A percentile compares a stretch with the other conserved stretches of the same genome.
Conservation (phyloP, 92 coral and sea anemone species). For the Zoanthus sansibaricus region DNA sequence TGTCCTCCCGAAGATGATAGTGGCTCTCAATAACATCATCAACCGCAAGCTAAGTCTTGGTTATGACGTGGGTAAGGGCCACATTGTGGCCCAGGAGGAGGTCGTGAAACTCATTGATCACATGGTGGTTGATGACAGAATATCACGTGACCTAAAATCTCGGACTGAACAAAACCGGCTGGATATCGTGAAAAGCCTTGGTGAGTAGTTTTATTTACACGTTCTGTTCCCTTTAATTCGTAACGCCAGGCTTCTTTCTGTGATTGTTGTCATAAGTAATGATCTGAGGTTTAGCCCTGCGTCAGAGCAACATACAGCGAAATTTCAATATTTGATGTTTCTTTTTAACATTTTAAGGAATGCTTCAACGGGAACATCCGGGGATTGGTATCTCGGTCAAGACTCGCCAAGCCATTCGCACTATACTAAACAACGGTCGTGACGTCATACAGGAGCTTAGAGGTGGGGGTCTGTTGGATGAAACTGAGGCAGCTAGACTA, state of each 20-base stretch:
- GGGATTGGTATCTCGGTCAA: constrained; percentile 98
- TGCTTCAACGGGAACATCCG: constrained; percentile 95
- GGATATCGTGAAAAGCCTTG: constrained; percentile 93
- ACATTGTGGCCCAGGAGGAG: constrained; percentile 98
- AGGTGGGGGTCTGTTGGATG: constrained; percentile 96
- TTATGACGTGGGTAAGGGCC: constrained; percentile 97
- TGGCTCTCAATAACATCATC: constrained; percentile 80
- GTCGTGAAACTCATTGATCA: constrained; percentile 89
- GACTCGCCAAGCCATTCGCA: constrained; percentile 97
- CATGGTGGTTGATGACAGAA: constrained; percentile 97
- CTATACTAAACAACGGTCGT: constrained; percentile 92
- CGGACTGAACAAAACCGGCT: constrained; percentile 91
- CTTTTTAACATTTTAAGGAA: constrained; percentile 55
- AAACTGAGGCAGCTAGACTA: constrained; percentile 88
- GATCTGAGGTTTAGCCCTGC: no score
- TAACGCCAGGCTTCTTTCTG: no score
- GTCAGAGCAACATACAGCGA: no score
- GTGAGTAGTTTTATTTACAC: constrained; percentile 43
- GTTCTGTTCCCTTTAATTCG: no score
- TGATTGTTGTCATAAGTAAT: no score
- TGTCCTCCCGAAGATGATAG: constrained; percentile 89
- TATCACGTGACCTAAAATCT: constrained; percentile 88
- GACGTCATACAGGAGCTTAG: constrained; percentile 89
- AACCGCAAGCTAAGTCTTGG: constrained; percentile 96
- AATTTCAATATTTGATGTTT: not conserved